Evolutionary conservation across 1,140 invertebrate genomes (phyloP), one percentile per base, ranked within the genome.

Genomic region (Drosophila elegans): DNA sequence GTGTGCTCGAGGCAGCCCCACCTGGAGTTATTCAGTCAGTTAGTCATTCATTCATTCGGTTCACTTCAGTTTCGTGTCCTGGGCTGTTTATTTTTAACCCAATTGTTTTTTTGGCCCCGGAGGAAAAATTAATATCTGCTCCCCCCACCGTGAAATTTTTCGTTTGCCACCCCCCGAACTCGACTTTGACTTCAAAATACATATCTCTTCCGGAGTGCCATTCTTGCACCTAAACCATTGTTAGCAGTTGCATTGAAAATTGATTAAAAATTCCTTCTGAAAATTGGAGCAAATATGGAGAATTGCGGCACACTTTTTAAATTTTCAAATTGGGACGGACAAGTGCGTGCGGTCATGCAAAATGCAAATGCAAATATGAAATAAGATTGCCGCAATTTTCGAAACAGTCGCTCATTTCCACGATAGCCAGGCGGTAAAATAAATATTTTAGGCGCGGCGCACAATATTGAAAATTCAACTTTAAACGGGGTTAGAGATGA

Each of bases 281-380:
- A 64, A 44, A 12, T 16, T 4, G 34, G 21, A 10, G 6, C n/a
- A 11, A 44, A 64, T 59, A n/a, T 44, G 29, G 36, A 13, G n/a
- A 6, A 12, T 36, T 7, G 11, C 11, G 1, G 5, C 38, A 38
- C 42, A 38, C 42, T 41, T 36, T 34, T 34, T 34, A 36, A 34
- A n/a, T 42, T 61, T 45, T 51, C 21, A 9, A 27, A 34, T 63
- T 13, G 12, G 7, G 12, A 4, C 36, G 21, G 12, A 16, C 21
- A 21, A 53, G 63, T 69, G 63, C 68, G 68, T 72, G 68, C 36
- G 68, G 68, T 71, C 67, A 72, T 71, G 68, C 66, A 41, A 73
- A 61, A 73, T 72, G 68, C 45, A 72, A 72, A 69, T 73, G 38
- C 38, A 71, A 34, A 36, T n/a, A 3, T 46, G n/a, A 16, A 10